These are phyloP conservation scores for Cygnus olor DNA, from an alignment of 2,797 vertebrate genomes.

Conservation along the genomic window DNA sequence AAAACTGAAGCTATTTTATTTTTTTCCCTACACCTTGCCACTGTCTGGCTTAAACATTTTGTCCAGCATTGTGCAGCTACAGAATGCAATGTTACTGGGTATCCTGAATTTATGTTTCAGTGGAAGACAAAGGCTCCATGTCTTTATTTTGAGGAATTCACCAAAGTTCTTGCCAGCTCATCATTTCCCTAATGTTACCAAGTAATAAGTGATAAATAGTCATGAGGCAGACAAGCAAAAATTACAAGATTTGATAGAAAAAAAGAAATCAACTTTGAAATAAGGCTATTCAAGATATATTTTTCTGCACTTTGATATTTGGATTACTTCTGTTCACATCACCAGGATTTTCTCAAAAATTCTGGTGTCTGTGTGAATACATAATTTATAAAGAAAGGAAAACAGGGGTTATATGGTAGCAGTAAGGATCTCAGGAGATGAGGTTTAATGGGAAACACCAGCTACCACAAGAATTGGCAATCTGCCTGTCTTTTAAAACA, in stretches of 20 bases:
- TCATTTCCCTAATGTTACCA: neutral
- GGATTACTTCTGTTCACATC: neutral
- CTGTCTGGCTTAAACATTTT: neutral
- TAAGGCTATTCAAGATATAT: neutral
- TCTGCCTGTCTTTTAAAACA: neutral
- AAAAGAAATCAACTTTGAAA: neutral
- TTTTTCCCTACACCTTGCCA: neutral
- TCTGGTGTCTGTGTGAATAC: neutral
- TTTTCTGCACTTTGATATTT: constrained; percentile 3
- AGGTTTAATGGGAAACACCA: neutral
- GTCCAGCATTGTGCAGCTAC: neutral
- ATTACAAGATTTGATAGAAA: neutral
- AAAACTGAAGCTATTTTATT: neutral
- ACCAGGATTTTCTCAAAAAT: neutral
- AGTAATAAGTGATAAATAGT: constrained; percentile 24
- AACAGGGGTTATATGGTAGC: neutral
- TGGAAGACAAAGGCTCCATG: neutral
- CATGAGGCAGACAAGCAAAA: neutral
- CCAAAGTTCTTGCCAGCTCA: neutral
- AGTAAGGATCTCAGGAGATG: neutral
- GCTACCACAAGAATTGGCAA: neutral
- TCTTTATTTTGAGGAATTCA: neutral
- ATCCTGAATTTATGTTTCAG: neutral
- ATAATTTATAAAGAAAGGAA: neutral
- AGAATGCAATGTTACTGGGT: neutral